Percentiles rank a stretch among this genome's conserved stretches.
phyloP scores from a whole-genome alignment of 2,888 invertebrate species.

The Xestia ashworthii region DNA sequence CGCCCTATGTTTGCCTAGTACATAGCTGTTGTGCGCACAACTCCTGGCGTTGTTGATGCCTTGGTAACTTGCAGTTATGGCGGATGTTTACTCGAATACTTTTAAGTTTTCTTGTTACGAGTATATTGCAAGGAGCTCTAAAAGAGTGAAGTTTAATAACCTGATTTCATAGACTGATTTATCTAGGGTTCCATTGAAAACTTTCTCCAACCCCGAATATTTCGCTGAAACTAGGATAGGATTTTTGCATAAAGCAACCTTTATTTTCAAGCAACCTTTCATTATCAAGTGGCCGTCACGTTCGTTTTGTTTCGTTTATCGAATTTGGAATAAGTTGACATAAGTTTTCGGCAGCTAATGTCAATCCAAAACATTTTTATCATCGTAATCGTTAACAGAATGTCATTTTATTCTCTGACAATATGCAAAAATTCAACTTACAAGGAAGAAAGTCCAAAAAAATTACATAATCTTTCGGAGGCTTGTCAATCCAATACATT shows the following conservation, averaged over 20 bases:
- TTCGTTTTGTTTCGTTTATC: not conserved
- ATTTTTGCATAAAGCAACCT: not conserved
- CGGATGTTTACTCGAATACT: conserved; percentile 50
- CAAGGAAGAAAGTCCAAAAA: not conserved
- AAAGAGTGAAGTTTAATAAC: not conserved
- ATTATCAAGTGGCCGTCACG: not conserved
- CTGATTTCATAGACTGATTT: not conserved
- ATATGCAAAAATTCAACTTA: not conserved
- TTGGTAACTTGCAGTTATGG: conserved; percentile 68
- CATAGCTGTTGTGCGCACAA: conserved; percentile 69
- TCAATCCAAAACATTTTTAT: not conserved
- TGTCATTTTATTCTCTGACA: not conserved
- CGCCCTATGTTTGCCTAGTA: conserved; percentile 81
- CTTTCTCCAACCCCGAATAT: not conserved
- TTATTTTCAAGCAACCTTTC: no score
- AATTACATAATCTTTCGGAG: not conserved
- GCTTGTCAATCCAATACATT: not conserved
- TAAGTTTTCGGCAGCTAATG: not conserved
- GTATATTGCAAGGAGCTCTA: conserved; percentile 5
- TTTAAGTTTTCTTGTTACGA: conserved; percentile 49
- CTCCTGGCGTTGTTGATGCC: conserved; percentile 74
- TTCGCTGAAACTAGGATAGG: not conserved
- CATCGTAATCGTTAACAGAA: not conserved
- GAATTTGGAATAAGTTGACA: not conserved
- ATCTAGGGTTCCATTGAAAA: not conserved